Conservation (phyloP, 2,797 vertebrate species). For the Pseudochirops cupreus region DNA sequence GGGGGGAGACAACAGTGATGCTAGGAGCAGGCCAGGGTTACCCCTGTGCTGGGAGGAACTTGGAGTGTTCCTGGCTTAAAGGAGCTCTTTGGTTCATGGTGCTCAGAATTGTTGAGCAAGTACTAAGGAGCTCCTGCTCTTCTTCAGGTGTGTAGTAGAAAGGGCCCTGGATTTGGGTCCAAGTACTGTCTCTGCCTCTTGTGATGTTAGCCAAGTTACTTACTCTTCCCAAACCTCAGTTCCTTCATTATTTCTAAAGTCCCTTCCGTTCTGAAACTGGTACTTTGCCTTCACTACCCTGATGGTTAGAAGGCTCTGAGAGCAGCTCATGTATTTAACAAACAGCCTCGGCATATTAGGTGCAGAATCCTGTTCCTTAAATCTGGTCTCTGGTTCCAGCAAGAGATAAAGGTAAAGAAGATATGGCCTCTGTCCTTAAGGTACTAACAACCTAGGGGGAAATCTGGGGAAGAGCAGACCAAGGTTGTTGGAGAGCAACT, state of each 20-base stretch:
- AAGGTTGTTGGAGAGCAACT: not conserved
- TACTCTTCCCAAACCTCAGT: not conserved
- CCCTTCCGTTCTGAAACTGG: not conserved
- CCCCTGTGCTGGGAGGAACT: not conserved
- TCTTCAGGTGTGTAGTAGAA: not conserved
- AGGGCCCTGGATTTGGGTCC: not conserved
- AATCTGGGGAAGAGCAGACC: not conserved
- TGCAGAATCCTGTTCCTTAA: not conserved
- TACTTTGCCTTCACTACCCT: not conserved
- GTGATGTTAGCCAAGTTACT: not conserved
- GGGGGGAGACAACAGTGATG: not conserved
- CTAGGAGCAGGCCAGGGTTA: not conserved
- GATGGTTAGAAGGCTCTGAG: not conserved
- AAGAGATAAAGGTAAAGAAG: not conserved
- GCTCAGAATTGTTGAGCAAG: not conserved
- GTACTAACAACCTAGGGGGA: not conserved
- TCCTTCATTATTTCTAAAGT: not conserved
- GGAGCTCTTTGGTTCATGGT: not conserved
- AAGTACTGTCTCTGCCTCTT: not conserved
- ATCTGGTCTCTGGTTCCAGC: not conserved
- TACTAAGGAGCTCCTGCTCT: not conserved
- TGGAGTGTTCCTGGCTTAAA: not conserved
- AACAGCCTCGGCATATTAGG: not conserved
- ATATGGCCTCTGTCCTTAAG: not conserved
- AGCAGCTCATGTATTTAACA: not conserved